Evolutionary conservation across 2,797 vertebrate species (phyloP).

Genomic region (Acipenser oxyrinchus): DNA sequence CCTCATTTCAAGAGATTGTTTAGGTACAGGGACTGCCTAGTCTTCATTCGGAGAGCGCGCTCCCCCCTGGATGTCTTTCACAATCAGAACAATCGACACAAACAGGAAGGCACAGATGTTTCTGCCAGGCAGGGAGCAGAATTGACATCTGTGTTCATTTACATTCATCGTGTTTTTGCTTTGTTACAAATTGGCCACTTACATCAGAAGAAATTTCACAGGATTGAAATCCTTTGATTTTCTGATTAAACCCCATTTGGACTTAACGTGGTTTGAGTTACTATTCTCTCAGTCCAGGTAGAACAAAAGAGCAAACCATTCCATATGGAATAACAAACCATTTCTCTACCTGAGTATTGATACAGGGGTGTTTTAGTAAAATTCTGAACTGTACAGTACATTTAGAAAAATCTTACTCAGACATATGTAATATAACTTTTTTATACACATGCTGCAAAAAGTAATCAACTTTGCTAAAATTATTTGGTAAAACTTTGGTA

Average conservation of each 20-base stretch:
- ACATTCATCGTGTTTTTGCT: not conserved
- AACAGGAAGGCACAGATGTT: not conserved
- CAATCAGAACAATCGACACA: not conserved
- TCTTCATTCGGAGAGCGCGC: not conserved
- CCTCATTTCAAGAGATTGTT: not conserved
- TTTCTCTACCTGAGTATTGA: too few relatives aligned
- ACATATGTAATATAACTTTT: conserved; percentile 22
- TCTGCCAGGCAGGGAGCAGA: not conserved
- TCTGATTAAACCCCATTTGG: too few relatives aligned
- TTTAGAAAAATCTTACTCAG: not conserved
- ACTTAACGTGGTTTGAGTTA: too few relatives aligned
- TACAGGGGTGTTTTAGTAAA: too few relatives aligned
- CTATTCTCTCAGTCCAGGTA: too few relatives aligned
- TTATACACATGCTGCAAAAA: not conserved
- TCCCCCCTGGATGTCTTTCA: not conserved
- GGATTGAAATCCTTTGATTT: too few relatives aligned
- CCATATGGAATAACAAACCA: too few relatives aligned
- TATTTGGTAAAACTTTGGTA: too few relatives aligned
- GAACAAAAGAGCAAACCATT: too few relatives aligned
- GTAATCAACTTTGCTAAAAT: too few relatives aligned
- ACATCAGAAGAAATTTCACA: not conserved
- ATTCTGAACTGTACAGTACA: too few relatives aligned
- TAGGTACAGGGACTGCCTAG: not conserved
- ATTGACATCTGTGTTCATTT: not conserved
- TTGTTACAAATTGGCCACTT: not conserved